Percentiles rank a stretch among this genome's conserved stretches.
Evolutionary conservation across 2,797 vertebrate species (phyloP).

Genomic region (Aeoliscus strigatus): DNA sequence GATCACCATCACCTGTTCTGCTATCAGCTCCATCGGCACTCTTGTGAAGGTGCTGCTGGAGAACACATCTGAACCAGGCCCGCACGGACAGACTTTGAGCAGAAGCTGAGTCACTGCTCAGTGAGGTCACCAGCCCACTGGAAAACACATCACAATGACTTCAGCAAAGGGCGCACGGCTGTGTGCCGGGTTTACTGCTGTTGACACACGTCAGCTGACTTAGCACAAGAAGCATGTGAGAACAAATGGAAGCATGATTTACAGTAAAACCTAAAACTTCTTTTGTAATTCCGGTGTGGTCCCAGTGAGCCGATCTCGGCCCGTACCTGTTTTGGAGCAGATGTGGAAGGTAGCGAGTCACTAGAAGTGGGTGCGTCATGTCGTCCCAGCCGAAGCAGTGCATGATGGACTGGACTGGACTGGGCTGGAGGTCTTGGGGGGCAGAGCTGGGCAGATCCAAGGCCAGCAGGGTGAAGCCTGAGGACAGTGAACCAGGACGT

Average conservation of each 20-base stretch:
- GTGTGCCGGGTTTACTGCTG: not conserved
- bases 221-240: not conserved
- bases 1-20: constrained; percentile 58
- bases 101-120: constrained; percentile 65
- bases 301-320: not conserved
- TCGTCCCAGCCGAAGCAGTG: constrained; percentile 95
- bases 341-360: constrained; percentile 89
- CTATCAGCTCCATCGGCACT: constrained; percentile 71
- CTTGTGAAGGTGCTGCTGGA: constrained; percentile 88
- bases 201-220: not conserved
- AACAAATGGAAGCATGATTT: too few species aligned
- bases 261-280: too few species aligned
- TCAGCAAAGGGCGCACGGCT: not conserved
- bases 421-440: constrained; percentile 88
- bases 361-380: constrained; percentile 86
- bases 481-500: constrained; percentile 4
- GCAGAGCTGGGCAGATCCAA: constrained; percentile 86
- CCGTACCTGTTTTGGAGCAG: constrained; percentile 86
- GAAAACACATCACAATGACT: not conserved
- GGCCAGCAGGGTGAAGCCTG: constrained; percentile 91
- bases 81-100: constrained; percentile 84
- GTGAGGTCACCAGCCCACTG: constrained; percentile 80
- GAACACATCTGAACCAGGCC: constrained; percentile 90
- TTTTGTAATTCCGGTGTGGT: not conserved
- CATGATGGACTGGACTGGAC: constrained; percentile 84